Base-by-base conservation (phyloP, 2,888 invertebrate species). In the Actias luna region DNA sequence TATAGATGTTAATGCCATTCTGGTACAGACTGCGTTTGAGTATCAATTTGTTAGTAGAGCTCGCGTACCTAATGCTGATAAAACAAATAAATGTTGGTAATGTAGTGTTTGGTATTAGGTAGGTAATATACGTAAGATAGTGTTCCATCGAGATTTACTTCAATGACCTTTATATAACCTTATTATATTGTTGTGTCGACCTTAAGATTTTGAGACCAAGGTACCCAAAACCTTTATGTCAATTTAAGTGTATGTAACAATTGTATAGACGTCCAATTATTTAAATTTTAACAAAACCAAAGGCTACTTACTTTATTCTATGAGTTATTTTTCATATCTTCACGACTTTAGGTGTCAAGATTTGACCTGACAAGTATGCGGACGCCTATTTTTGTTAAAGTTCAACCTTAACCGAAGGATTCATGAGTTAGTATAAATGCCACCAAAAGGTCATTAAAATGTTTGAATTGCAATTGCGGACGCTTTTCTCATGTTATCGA, bases 391-490 rank as follows among this genome's bases (percentile, higher is more conserved):
- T 79, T 75, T 72, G 73, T 75, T 75, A 82, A 84, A 83, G 85
- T 83, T 87, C 84, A 87, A 80, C 77, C 83, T 84, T 83, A 83
- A 77, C 78, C 73, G 74, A 82, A 80, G 80, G 80, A 80, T 83
- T 77, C 77, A 77, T 81, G 78, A 77, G 76, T 74, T 72, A 72
- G 72, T 72, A 77, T 72, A 88, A 90, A 91, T 89, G 89, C 82
- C 89, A 89, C 78, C 31, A 74, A 89, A 90, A 91, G 89, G 89
- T 88, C 85, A 75, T 63, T 67, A 68, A 67, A 72, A 77, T 79
- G 68, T 68, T 66, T 46, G 39, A 22, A 31, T 31, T 63, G 66
- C 39, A n/a, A 1, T 39, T n/a, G 8, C 7, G 42, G 18, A 70
- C 71, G 70, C 68, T 71, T 70, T 82, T 76, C 75, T 79, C 69